Evolutionary conservation across 2,888 invertebrate genomes (phyloP).

Genomic region (Drosophila quinaria): DNA sequence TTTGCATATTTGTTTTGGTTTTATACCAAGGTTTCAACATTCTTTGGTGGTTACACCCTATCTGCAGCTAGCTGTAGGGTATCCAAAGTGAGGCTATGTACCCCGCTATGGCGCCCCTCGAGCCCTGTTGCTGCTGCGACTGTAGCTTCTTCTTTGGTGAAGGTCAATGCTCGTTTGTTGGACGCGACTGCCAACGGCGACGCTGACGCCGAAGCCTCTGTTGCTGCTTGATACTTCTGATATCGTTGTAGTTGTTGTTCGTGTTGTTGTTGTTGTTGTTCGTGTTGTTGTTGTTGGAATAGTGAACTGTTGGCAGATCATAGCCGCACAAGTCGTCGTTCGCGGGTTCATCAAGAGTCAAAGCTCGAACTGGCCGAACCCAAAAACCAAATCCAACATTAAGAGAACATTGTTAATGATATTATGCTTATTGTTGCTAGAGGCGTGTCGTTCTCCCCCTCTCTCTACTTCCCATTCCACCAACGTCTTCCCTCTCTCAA

Average conservation of each 20-base stretch:
- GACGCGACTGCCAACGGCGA: slow-evolving; percentile 44
- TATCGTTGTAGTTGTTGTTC: slow-evolving; percentile 29
- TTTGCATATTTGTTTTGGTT: too few relatives aligned
- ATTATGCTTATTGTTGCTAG: slow-evolving; percentile 46
- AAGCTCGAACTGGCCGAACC: slow-evolving; percentile 31
- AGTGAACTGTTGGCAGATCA: slow-evolving; percentile 55
- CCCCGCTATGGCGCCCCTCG: background rate
- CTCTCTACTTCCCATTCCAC: background rate
- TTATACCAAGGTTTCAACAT: too few relatives aligned
- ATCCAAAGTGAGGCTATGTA: slow-evolving; percentile 4
- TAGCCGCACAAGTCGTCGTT: slow-evolving; percentile 22
- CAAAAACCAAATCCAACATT: slow-evolving; percentile 24
- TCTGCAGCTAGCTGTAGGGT: slow-evolving; percentile 6
- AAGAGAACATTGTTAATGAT: slow-evolving; percentile 53
- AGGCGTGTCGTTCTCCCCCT: slow-evolving; percentile 39
- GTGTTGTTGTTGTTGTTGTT: slow-evolving; percentile 20
- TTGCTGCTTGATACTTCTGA: slow-evolving; percentile 28
- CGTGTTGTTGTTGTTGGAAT: slow-evolving; percentile 29
- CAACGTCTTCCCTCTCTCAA: slow-evolving; percentile 2
- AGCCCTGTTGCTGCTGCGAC: background rate
- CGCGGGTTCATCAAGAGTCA: slow-evolving; percentile 56
- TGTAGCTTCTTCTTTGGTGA: slow-evolving; percentile 73
- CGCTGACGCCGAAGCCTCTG: slow-evolving; percentile 23
- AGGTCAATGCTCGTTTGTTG: slow-evolving; percentile 82
- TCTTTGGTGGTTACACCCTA: too few relatives aligned